These are phyloP conservation scores for Pogonophryne albipinna DNA, from an alignment of 2,797 vertebrate genomes.

Conservation along the genomic window DNA sequence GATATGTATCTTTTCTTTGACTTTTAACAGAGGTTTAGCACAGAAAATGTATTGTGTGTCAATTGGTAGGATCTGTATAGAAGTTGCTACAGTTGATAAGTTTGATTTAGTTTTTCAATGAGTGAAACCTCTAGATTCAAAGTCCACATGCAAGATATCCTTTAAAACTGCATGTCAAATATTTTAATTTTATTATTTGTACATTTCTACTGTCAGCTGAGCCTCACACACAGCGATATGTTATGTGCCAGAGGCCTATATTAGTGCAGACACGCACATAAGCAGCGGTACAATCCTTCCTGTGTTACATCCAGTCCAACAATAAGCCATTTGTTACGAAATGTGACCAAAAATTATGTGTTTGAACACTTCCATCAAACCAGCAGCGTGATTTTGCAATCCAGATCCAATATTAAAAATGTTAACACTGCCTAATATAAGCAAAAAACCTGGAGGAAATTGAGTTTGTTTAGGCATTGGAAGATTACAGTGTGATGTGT, in stretches of 20 bases:
- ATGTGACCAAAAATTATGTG: slow-evolving; percentile 4
- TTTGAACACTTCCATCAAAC: slow-evolving; percentile 1
- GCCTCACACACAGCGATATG: not conserved
- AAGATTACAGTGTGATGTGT: slow-evolving; percentile 38
- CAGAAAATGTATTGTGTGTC: not conserved
- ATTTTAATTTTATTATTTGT: not conserved
- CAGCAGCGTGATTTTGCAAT: slow-evolving; percentile 8
- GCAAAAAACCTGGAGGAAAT: slow-evolving; percentile 1
- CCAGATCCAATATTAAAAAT: slow-evolving; percentile 24
- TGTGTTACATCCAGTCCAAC: slow-evolving; percentile 10
- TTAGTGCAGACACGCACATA: not conserved
- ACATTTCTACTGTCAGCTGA: slow-evolving; percentile 10
- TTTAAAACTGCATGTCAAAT: not conserved
- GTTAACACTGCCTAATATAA: not conserved
- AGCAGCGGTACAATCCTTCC: slow-evolving; percentile 9
- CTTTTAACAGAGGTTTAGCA: not conserved
- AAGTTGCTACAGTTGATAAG: not conserved
- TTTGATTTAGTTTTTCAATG: not conserved
- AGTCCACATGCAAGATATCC: not conserved
- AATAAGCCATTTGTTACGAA: slow-evolving; percentile 29
- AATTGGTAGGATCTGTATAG: not conserved
- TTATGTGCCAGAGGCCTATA: slow-evolving; percentile 6
- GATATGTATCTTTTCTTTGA: not conserved
- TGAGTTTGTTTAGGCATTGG: slow-evolving; percentile 26
- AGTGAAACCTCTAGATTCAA: not conserved